A percentile compares a stretch with the other conserved stretches of the same genome.
phyloP scores from a whole-genome alignment of 1,140 invertebrate species.

The Meloidogyne chitwoodi region DNA sequence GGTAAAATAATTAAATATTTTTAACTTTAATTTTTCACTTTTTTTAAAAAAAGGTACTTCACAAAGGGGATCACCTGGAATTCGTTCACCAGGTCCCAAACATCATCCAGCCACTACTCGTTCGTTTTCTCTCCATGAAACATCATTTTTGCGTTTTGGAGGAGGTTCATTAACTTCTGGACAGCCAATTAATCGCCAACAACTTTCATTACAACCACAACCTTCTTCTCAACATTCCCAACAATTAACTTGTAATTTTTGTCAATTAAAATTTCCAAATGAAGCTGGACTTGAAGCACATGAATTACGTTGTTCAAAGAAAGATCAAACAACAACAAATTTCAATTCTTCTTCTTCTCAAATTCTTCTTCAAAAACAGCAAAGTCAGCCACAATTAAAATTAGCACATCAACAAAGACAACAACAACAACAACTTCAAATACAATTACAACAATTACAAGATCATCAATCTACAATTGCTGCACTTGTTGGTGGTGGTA shows the following conservation, averaged over 20 bases:
- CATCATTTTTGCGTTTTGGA: constrained; percentile 33
- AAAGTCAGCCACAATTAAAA: constrained; percentile 43
- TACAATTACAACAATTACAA: constrained; percentile 29
- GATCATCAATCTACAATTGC: constrained; percentile 44
- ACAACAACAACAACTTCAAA: constrained; percentile 21
- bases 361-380: constrained; percentile 36
- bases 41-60: constrained; percentile 19
- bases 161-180: constrained; percentile 45
- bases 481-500: constrained; percentile 41
- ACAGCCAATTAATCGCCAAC: constrained; percentile 38
- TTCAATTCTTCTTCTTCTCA: background rate
- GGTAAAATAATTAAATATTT: background rate
- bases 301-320: constrained; percentile 45
- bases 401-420: constrained; percentile 31
- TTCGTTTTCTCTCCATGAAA: constrained; percentile 48
- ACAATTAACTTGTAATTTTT: constrained; percentile 39
- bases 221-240: constrained; percentile 1
- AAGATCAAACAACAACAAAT: constrained; percentile 27
- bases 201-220: too few relatives aligned
- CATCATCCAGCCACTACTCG: constrained; percentile 40
- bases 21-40: background rate
- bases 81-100: constrained; percentile 36
- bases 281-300: constrained; percentile 46
- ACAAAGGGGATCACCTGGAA: constrained; percentile 33
- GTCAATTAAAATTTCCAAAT: constrained; percentile 47